A percentile compares a stretch with the other conserved stretches of the same genome.
phyloP scores from a whole-genome alignment of 2,113 vertebrate genomes.

The Petaurus breviceps region DNA sequence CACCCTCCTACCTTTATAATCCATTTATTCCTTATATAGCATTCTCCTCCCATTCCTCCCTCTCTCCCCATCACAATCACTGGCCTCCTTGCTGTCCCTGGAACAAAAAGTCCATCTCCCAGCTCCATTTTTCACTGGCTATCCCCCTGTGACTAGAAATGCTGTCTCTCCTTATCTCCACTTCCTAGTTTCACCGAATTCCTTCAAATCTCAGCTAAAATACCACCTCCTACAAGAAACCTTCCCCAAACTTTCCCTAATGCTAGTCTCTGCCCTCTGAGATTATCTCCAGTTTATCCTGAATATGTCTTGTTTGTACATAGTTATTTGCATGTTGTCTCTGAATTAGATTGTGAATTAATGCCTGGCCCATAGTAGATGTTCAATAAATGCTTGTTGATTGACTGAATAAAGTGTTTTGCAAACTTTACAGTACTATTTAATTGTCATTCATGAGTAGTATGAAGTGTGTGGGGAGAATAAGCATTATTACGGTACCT shows the following conservation, averaged over 20 bases:
- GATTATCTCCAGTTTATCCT: not conserved
- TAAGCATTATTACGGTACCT: not conserved
- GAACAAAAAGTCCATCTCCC: too few relatives aligned
- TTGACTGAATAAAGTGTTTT: not conserved
- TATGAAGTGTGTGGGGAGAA: not conserved
- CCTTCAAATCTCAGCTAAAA: not conserved
- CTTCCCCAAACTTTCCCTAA: not conserved
- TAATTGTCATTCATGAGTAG: not conserved
- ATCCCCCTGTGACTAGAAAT: too few relatives aligned
- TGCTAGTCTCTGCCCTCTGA: not conserved
- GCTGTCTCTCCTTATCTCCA: too few relatives aligned
- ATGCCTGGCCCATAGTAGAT: not conserved
- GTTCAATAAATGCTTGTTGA: not conserved
- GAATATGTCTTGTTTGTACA: not conserved
- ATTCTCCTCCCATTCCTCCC: too few relatives aligned
- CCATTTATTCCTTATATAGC: not conserved
- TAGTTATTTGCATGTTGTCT: not conserved
- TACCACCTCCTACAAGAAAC: not conserved
- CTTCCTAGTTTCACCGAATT: not conserved
- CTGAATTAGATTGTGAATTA: not conserved
- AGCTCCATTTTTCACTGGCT: too few relatives aligned
- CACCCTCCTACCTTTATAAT: not conserved
- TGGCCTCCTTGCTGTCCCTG: not conserved
- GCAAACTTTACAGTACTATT: not conserved
- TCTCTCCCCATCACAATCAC: not conserved